These are phyloP conservation scores for Lepidurus apus DNA, from an alignment of 1,140 invertebrate genomes.

Conservation along the genomic window DNA sequence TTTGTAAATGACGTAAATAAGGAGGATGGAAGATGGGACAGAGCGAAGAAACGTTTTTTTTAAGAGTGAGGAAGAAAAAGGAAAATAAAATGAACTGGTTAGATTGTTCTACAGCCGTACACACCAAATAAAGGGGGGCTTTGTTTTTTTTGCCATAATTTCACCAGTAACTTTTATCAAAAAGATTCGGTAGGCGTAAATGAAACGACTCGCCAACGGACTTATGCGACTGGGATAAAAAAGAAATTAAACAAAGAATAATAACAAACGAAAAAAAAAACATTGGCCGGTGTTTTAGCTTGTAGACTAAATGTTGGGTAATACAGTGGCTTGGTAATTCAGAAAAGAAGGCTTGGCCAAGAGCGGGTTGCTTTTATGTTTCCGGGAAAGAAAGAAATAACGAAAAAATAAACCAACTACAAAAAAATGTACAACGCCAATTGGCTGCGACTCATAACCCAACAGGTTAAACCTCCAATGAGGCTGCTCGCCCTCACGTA, in stretches of 20 bases:
- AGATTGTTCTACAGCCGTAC: slow-evolving; percentile 15
- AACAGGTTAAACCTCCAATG: slow-evolving; percentile 19
- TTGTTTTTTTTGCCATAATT: neutral
- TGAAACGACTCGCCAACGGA: neutral
- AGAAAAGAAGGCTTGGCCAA: neutral
- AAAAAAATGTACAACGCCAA: slow-evolving; percentile 20
- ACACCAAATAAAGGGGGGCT: neutral
- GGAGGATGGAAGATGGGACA: slow-evolving; percentile 14
- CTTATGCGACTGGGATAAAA: neutral
- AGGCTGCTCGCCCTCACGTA: slow-evolving; percentile 20
- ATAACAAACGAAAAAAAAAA: slow-evolving; percentile 5
- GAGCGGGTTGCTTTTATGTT: slow-evolving; percentile 8
- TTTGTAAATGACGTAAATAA: slow-evolving; percentile 20
- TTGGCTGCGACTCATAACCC: slow-evolving; percentile 14
- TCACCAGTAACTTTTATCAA: slow-evolving; percentile 1
- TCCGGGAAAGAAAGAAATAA: slow-evolving; percentile 15
- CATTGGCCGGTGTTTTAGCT: slow-evolving; percentile 14
- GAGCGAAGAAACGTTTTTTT: neutral
- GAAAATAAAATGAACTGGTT: neutral
- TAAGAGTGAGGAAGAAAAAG: neutral
- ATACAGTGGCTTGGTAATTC: slow-evolving; percentile 11
- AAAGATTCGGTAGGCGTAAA: neutral
- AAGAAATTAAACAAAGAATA: neutral
- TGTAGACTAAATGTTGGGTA: neutral
- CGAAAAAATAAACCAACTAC: slow-evolving; percentile 14